Evolutionary conservation across 2,113 vertebrate species (phyloP).

Genomic region (Ceuthmochares aereus): DNA sequence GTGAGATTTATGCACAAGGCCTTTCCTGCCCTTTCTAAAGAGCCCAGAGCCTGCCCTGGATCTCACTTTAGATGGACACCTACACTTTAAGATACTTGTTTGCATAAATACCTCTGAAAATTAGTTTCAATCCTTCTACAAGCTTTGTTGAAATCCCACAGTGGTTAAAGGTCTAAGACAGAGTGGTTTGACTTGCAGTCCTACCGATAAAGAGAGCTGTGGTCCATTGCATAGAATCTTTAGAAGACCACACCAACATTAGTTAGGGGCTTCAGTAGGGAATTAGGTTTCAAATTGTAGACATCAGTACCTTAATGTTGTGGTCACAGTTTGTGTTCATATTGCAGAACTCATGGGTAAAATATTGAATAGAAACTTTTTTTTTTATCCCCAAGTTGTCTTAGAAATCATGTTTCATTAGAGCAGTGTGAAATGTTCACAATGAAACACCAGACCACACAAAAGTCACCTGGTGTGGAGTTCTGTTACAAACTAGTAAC

Average conservation of each 20-base stretch:
- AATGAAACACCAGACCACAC: constrained; percentile 67
- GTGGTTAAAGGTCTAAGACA: neutral
- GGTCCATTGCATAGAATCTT: neutral
- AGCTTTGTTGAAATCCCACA: neutral
- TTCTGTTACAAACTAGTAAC: constrained; percentile 64
- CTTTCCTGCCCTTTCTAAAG: neutral
- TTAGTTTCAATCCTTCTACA: neutral
- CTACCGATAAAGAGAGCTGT: neutral
- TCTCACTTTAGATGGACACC: neutral
- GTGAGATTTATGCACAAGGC: neutral
- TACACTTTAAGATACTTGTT: neutral
- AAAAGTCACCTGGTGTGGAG: constrained; percentile 67
- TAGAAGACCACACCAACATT: neutral
- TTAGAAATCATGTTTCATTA: constrained; percentile 57
- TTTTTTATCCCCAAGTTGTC: constrained; percentile 6
- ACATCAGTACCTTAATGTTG: neutral
- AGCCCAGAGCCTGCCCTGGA: neutral
- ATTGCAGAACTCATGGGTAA: neutral
- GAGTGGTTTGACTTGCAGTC: neutral
- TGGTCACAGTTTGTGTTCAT: neutral
- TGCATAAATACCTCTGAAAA: neutral
- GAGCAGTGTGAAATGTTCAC: constrained; percentile 54
- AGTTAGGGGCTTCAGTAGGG: neutral
- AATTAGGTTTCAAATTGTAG: constrained; percentile 34
- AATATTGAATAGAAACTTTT: neutral